Evolutionary conservation across 2,888 invertebrate genomes (phyloP).

Genomic region (Amblyjoppa fuscipennis): DNA sequence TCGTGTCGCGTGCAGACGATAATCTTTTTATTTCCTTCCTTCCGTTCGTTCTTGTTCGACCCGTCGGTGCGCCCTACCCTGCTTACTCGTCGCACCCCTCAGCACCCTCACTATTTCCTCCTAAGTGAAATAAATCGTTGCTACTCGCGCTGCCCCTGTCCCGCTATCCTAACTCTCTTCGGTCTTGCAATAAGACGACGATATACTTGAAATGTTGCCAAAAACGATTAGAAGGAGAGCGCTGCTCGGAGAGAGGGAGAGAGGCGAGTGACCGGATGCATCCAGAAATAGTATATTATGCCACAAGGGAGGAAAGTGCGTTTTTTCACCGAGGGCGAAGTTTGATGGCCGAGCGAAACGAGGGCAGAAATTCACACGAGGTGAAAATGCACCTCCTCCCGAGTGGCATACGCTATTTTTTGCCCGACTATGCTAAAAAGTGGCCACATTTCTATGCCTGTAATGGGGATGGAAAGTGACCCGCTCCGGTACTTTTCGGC

Average conservation of each 20-base stretch:
- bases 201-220: constrained; percentile 73
- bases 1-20: constrained; percentile 65
- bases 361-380: too few relatives aligned
- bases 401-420: too few relatives aligned
- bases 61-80: constrained; percentile 53
- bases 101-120: constrained; percentile 56
- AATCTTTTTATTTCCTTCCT: constrained; percentile 56
- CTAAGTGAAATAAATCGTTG: constrained; percentile 73
- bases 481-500: too few relatives aligned
- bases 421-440: too few relatives aligned
- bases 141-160: constrained; percentile 57
- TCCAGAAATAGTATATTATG: too few relatives aligned
- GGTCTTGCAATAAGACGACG: constrained; percentile 38
- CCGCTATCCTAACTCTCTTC: constrained; percentile 17
- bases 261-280: constrained; percentile 30
- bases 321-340: too few relatives aligned
- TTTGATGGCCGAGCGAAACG: too few relatives aligned
- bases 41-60: constrained; percentile 59
- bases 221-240: constrained; percentile 70
- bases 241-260: constrained; percentile 1
- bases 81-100: constrained; percentile 50
- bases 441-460: too few relatives aligned
- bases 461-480: too few relatives aligned
- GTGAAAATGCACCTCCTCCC: too few relatives aligned
- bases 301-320: too few relatives aligned